Percentiles rank a stretch among this genome's conserved stretches.
These are phyloP conservation scores for Galaxias olidus DNA, from an alignment of 2,797 vertebrate species.

Conservation along the genomic window DNA sequence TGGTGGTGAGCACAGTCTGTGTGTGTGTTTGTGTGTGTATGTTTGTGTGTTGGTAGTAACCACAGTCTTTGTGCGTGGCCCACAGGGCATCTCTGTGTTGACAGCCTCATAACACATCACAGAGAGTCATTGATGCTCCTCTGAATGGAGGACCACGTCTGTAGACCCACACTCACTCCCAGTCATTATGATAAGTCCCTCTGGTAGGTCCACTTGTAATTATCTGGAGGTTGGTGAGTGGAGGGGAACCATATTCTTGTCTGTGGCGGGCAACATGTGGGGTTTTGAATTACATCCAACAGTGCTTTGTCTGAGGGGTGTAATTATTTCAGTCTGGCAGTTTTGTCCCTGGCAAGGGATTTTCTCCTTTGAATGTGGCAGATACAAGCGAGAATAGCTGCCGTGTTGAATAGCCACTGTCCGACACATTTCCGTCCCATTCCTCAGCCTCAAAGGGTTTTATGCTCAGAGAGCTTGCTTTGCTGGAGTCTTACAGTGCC, in stretches of 20 bases:
- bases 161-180: constrained; percentile 50
- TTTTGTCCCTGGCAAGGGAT: constrained; percentile 15
- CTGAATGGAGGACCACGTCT: constrained; percentile 61
- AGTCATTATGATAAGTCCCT: constrained; percentile 57
- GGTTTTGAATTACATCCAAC: constrained; percentile 49
- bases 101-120: constrained; percentile 64
- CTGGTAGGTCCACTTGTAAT: constrained; percentile 57
- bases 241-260: constrained; percentile 37
- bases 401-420: no score
- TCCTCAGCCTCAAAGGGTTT: no score
- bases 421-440: no score
- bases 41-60: constrained; percentile 64
- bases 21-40: constrained; percentile 32
- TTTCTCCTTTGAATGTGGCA: constrained; percentile 12
- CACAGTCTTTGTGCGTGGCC: constrained; percentile 61
- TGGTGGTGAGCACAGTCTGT: constrained; percentile 29
- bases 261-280: constrained; percentile 37
- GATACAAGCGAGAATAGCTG: constrained; percentile 15
- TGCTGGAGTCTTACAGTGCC: no score
- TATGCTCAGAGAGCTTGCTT: no score
- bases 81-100: constrained; percentile 60
- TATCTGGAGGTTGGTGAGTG: constrained; percentile 53
- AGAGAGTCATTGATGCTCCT: constrained; percentile 65
- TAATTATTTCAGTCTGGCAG: constrained; percentile 25
- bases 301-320: constrained; percentile 25